Conservation (phyloP, 2,113 vertebrate species). For the Loxodonta africana region DNA sequence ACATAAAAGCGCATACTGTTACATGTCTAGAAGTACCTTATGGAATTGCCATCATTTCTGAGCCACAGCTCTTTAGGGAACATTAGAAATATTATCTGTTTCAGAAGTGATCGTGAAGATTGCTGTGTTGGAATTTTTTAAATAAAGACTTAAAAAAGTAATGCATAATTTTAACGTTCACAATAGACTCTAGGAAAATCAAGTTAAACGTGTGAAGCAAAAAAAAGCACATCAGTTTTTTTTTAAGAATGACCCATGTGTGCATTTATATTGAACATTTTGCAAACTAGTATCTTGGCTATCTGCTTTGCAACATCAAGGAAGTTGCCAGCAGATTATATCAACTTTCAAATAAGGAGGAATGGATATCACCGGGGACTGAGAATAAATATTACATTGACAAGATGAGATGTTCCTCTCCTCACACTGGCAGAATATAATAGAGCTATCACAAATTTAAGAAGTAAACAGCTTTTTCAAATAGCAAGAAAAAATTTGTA, state of each 20-base stretch:
- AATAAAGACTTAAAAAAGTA: conserved; percentile 10
- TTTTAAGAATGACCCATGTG: neutral
- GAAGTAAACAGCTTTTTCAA: conserved; percentile 64
- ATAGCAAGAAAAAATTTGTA: conserved; percentile 37
- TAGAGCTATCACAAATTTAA: conserved; percentile 62
- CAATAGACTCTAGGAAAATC: conserved; percentile 39
- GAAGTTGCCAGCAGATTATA: conserved; percentile 59
- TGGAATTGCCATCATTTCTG: neutral
- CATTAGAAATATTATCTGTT: conserved; percentile 27
- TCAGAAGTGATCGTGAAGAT: neutral
- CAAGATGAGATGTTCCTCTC: conserved; percentile 64
- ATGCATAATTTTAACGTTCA: conserved; percentile 11
- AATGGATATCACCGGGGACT: conserved; percentile 31
- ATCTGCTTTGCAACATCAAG: conserved; percentile 41
- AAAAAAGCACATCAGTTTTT: neutral
- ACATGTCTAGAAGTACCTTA: neutral
- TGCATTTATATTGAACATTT: neutral
- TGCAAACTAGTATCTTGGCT: conserved; percentile 45
- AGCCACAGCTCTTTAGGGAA: neutral
- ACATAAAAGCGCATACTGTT: neutral
- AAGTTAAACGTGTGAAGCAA: neutral
- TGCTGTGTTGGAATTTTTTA: conserved; percentile 3
- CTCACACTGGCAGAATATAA: conserved; percentile 54
- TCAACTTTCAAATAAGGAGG: conserved; percentile 63
- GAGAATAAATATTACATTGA: conserved; percentile 62